A percentile compares a stretch with the other conserved stretches of the same genome.
Conservation (phyloP, 1,140 invertebrate species). For the Glomeris maerens region DNA sequence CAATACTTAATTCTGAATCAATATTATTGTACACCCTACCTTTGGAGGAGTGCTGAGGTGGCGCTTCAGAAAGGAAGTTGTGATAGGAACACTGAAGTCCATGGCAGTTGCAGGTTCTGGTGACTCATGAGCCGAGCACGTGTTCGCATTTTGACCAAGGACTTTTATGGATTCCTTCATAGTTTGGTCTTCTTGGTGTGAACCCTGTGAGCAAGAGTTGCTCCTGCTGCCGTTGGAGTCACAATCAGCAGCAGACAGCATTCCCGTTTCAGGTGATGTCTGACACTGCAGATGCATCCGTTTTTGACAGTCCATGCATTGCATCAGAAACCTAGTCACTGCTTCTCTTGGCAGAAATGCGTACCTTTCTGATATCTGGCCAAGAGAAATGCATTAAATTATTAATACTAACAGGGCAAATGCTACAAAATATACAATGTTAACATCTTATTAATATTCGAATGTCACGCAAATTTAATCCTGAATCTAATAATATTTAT, state of each 20-base stretch:
- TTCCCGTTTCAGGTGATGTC: slow-evolving; percentile 18
- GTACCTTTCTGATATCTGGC: slow-evolving; percentile 86
- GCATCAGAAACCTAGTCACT: slow-evolving; percentile 82
- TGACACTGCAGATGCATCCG: slow-evolving; percentile 65
- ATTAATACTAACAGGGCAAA: not conserved
- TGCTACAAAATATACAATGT: too few species aligned
- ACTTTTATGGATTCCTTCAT: too few species aligned
- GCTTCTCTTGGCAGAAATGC: slow-evolving; percentile 87
- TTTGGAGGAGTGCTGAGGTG: too few species aligned
- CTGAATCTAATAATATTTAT: too few species aligned
- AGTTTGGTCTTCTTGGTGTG: not conserved
- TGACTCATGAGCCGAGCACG: too few species aligned
- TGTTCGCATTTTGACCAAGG: too few species aligned
- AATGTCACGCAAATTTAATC: too few species aligned
- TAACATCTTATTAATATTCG: too few species aligned
- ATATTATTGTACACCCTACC: too few species aligned
- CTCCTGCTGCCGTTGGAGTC: slow-evolving; percentile 16
- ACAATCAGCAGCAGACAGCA: not conserved
- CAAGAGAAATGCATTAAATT: slow-evolving; percentile 24
- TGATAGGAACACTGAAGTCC: slow-evolving; percentile 68
- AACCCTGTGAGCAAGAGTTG: too few species aligned
- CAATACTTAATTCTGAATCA: too few species aligned
- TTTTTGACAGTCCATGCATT: slow-evolving; percentile 83
- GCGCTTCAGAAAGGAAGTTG: slow-evolving; percentile 68
- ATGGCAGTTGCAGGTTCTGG: too few species aligned